Conservation (phyloP, 2,113 vertebrate genomes). For the Menidia beryllina region DNA sequence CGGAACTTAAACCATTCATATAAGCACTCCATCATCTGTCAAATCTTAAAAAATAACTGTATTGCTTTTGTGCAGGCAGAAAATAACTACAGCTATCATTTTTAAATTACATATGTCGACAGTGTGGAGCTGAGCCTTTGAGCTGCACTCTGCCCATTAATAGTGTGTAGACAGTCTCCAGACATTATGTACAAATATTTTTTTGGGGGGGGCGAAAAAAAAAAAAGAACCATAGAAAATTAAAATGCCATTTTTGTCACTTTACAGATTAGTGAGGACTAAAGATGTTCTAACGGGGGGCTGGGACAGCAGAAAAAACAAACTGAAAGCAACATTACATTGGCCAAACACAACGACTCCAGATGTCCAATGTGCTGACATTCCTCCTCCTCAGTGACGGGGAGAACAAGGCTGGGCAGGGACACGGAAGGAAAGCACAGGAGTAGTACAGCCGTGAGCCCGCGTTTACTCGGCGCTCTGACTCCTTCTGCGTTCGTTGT, state of each 20-base stretch:
- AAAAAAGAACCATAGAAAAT: slow-evolving; percentile 67
- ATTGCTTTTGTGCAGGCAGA: slow-evolving; percentile 11
- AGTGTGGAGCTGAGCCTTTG: slow-evolving; percentile 2
- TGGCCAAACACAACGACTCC: slow-evolving; percentile 46
- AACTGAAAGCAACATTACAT: slow-evolving; percentile 63
- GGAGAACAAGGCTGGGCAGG: slow-evolving; percentile 43
- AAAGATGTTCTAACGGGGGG: slow-evolving; percentile 45
- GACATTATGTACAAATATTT: slow-evolving; percentile 90
- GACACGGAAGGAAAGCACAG: slow-evolving; percentile 32
- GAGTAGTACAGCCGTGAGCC: slow-evolving; percentile 37
- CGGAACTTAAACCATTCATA: neutral
- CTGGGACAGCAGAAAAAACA: slow-evolving; percentile 56
- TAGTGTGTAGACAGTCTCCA: slow-evolving; percentile 49
- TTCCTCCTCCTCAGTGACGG: slow-evolving; percentile 73
- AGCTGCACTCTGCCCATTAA: slow-evolving; percentile 10
- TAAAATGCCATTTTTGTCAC: slow-evolving; percentile 65
- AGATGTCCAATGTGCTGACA: slow-evolving; percentile 75
- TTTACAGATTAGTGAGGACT: slow-evolving; percentile 65
- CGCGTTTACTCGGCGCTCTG: slow-evolving; percentile 83
- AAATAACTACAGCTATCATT: slow-evolving; percentile 15
- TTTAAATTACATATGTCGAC: slow-evolving; percentile 15
- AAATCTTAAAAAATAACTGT: slow-evolving; percentile 2
- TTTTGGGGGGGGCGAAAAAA: slow-evolving; percentile 46
- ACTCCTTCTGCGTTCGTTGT: slow-evolving; percentile 83
- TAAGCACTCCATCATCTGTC: neutral